These are phyloP conservation scores for Magallana ariakensis DNA, from an alignment of 1,140 invertebrate species.

Conservation along the genomic window DNA sequence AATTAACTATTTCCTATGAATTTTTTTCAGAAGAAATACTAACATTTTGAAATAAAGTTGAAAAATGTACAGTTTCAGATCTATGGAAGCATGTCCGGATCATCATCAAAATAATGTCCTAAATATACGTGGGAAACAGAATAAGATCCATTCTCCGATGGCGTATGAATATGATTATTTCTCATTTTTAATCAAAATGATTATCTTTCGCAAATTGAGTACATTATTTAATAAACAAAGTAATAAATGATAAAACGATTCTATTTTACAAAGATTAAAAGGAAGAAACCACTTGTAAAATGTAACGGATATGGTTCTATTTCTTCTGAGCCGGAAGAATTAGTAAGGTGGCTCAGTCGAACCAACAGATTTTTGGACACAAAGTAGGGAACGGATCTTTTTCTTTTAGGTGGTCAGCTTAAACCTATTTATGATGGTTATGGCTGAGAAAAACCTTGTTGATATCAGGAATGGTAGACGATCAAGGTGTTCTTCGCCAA, in stretches of 20 bases:
- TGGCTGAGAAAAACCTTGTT: slow-evolving; percentile 90
- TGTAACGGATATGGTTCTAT: slow-evolving; percentile 1
- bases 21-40: too few species aligned
- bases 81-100: neutral
- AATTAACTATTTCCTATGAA: too few species aligned
- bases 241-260: too few species aligned
- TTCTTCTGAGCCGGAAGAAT: slow-evolving; percentile 32
- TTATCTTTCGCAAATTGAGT: too few species aligned
- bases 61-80: neutral
- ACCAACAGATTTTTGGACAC: slow-evolving; percentile 8
- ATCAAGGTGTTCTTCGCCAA: slow-evolving; percentile 92
- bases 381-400: slow-evolving; percentile 28
- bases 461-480: slow-evolving; percentile 89
- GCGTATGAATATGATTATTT: slow-evolving; percentile 6
- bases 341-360: slow-evolving; percentile 29
- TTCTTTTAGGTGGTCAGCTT: slow-evolving; percentile 22
- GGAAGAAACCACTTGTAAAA: neutral
- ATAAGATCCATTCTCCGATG: neutral
- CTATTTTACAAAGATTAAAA: too few species aligned
- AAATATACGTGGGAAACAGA: neutral
- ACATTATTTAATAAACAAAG: too few species aligned
- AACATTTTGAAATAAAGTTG: neutral
- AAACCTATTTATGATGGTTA: slow-evolving; percentile 84
- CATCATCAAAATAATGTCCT: neutral
- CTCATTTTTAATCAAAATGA: too few species aligned